Conservation (phyloP, 92 coral and sea anemone genomes). For the Ricordea florida region DNA sequence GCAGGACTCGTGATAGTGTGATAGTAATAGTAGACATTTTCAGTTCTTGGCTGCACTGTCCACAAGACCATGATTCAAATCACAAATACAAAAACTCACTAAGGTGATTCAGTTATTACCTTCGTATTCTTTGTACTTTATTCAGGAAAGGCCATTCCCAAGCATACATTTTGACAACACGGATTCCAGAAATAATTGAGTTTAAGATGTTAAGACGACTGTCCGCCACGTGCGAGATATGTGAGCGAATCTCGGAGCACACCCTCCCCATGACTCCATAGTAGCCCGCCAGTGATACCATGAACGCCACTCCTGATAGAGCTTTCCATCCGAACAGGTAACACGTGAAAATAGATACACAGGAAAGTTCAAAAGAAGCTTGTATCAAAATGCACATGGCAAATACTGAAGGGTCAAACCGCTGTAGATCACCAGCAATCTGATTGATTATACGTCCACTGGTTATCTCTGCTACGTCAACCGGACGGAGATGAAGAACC, state of each 20-base stretch:
- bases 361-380: slow-evolving; percentile 51
- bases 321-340: slow-evolving; percentile 71
- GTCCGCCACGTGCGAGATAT: slow-evolving; percentile 21
- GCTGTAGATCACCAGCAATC: slow-evolving; percentile 73
- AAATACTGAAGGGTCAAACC: slow-evolving; percentile 57
- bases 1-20: no score
- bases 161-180: slow-evolving; percentile 69
- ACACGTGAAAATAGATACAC: slow-evolving; percentile 51
- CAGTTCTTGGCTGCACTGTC: neutral
- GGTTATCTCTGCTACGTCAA: slow-evolving; percentile 57
- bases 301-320: slow-evolving; percentile 58
- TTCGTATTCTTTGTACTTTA: slow-evolving; percentile 43
- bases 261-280: slow-evolving; percentile 60
- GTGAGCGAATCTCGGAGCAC: slow-evolving; percentile 50
- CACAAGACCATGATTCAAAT: neutral
- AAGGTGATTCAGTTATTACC: slow-evolving; percentile 11
- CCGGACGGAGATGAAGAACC: slow-evolving; percentile 63
- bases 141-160: slow-evolving; percentile 75
- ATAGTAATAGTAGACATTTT: neutral
- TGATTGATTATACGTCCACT: slow-evolving; percentile 73
- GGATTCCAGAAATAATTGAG: slow-evolving; percentile 64
- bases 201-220: slow-evolving; percentile 21
- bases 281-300: slow-evolving; percentile 42
- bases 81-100: no score
- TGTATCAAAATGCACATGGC: slow-evolving; percentile 25